Conservation (phyloP, 2,113 vertebrate genomes). For the Progne subis region DNA sequence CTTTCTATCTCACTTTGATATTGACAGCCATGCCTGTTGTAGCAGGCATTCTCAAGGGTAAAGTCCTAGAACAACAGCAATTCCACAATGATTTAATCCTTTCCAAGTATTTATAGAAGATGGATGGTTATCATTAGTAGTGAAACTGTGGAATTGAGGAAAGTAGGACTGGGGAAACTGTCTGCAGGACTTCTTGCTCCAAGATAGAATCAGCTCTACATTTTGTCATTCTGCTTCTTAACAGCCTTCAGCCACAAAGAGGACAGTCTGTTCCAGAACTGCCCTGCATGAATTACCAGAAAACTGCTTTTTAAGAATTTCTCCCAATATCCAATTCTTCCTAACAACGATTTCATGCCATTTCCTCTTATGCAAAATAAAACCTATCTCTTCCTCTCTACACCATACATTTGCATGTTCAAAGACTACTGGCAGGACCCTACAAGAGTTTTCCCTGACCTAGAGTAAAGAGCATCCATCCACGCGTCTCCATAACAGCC, state of each 20-base stretch:
- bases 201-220: neutral
- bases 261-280: neutral
- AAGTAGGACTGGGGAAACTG: neutral
- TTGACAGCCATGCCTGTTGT: neutral
- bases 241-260: neutral
- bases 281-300: neutral
- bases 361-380: neutral
- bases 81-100: neutral
- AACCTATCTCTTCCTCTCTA: neutral
- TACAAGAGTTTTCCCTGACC: neutral
- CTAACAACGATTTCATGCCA: neutral
- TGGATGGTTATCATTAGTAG: neutral
- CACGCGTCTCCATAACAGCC: neutral
- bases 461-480: neutral
- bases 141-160: neutral
- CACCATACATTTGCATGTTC: neutral
- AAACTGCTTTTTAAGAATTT: neutral
- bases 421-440: neutral
- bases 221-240: neutral
- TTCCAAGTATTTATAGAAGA: neutral
- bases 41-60: neutral
- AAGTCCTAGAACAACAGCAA: neutral
- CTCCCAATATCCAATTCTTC: neutral
- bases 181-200: neutral
- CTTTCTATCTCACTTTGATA: constrained; percentile 14